Base-by-base conservation (phyloP, 2,888 invertebrate genomes). In the Parapristionchus giblindavisi region DNA sequence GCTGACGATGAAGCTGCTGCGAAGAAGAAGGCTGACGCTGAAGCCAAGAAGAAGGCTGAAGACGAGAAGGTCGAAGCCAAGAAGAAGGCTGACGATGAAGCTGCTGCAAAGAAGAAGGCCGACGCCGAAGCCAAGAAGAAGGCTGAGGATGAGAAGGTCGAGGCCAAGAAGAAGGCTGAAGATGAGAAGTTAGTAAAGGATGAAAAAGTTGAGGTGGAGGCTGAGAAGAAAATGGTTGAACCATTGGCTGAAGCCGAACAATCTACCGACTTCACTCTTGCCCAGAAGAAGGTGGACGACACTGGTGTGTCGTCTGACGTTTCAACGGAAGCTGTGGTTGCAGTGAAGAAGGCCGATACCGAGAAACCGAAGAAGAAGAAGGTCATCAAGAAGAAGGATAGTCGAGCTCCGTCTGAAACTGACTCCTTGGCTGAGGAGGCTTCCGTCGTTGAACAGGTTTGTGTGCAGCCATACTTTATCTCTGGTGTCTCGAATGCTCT, bases 121-220 rank as follows among this genome's bases (percentile, higher is more conserved):
- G 32, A 77, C 17, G 68, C 58, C 48, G 75, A 61, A 24, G 75
- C 75, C 27, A 58, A 74, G 2, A 70, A 78, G 38, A 27, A n/a
- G 1, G 73, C 48, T 4, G 63, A 73, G 1, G 75, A 75, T 6
- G 14, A 17, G n/a, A 48, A 73, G 1, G 75, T 73, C 3, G 14
- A 17, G n/a, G 27, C 70, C 11, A 71, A 77, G 43, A 48, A 29
- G 3, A 75, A 76, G 48, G 73, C 73, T 27, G 60, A 52, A 38
- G 65, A 65, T 5, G 65, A 65, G 43, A 65, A 65, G 43, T 5
- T 14, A 1, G 29, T 4, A 3, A 34, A 32, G 32, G 58, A 58
- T 52, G n/a, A 48, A 65, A 43, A n/a, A 11, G n/a, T n/a, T n/a
- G n/a, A n/a, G n/a, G n/a, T 14, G 48, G 21, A 48, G 48, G 48